Evolutionary conservation across 2,113 vertebrate genomes (phyloP), one percentile per base, ranked within the genome.

Genomic region (Zosterops japonicus): DNA sequence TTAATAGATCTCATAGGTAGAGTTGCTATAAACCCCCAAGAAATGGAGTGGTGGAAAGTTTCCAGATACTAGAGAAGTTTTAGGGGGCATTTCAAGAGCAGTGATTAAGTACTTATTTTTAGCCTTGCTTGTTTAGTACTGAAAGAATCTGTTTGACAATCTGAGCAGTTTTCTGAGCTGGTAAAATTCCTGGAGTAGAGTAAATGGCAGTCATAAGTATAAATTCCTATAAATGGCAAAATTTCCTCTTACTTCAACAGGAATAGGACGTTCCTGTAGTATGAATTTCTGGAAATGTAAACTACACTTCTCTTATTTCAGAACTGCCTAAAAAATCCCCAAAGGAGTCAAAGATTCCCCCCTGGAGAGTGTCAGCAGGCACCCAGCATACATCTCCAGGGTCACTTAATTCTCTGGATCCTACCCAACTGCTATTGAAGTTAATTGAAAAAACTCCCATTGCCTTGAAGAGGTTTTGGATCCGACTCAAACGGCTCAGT

Each of bases 401-500:
- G 83, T 89, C 89, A 71, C 41, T 87, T 87, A 87, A 84, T 60
- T 89, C 72, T 86, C 69, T 94, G 86, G 64, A 92, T 94, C 27
- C 49, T 81, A 44, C 53, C 49, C 77, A 97, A 49, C 13, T 56
- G 72, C 81, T 82, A 15, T 24, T 72, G 77, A 89, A 93, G 64
- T 71, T 95, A 95, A 94, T 91, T 94, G 89, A 94, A 96, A 92
- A 90, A 94, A 57, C 23, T 83, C 59, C 79, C 33, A 46, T 90
- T 70, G 88, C 79, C 92, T 92, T 57, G 41, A 91, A 87, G 72
- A 91, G 83, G 83, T 60, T 91, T 95, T 97, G 93, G 60, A 94
- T 94, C 61, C 1, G 9, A 72, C 89, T 92, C 91, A 94, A 84
- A 82, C 0, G 1, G 29, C 69, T 94, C 56, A 42, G 89, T 53